Conservation (phyloP, 2,888 invertebrate genomes). For the Zeuzera pyrina region DNA sequence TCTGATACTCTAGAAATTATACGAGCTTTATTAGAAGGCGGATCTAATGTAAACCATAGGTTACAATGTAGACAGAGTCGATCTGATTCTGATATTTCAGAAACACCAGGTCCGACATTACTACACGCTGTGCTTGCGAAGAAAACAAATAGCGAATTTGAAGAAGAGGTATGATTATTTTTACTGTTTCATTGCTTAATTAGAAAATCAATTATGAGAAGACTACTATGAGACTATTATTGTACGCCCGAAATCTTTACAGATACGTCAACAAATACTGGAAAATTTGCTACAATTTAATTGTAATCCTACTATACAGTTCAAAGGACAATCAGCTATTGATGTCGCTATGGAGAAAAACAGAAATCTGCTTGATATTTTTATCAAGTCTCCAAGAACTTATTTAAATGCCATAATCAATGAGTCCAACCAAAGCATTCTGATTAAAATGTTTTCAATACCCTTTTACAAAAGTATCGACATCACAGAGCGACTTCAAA, state of each 20-base stretch:
- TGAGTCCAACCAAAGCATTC: conserved; percentile 35
- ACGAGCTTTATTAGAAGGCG: conserved; percentile 34
- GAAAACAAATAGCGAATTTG: conserved; percentile 25
- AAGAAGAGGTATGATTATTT: conserved; percentile 22
- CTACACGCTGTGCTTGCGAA: conserved; percentile 42
- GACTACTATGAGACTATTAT: conserved; percentile 7
- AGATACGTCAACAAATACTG: conserved; percentile 35
- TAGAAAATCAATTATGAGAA: not conserved
- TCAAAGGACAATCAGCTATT: conserved; percentile 39
- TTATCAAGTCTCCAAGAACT: conserved; percentile 35
- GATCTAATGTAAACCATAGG: conserved; percentile 33
- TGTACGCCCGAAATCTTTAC: conserved; percentile 2
- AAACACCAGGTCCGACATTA: conserved; percentile 40
- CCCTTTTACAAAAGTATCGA: conserved; percentile 34
- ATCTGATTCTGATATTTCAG: conserved; percentile 4
- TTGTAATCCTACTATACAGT: conserved; percentile 33
- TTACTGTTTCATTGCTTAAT: not conserved
- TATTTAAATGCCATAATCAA: conserved; percentile 48
- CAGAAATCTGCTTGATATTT: conserved; percentile 32
- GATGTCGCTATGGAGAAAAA: conserved; percentile 36
- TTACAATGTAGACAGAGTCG: no score
- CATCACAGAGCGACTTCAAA: conserved; percentile 29
- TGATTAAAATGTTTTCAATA: conserved; percentile 43
- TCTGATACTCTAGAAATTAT: conserved; percentile 34
- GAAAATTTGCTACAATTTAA: conserved; percentile 41